Evolutionary conservation across 1,140 invertebrate species (phyloP), one percentile per base, ranked within the genome.

Genomic region (Solen grandis): DNA sequence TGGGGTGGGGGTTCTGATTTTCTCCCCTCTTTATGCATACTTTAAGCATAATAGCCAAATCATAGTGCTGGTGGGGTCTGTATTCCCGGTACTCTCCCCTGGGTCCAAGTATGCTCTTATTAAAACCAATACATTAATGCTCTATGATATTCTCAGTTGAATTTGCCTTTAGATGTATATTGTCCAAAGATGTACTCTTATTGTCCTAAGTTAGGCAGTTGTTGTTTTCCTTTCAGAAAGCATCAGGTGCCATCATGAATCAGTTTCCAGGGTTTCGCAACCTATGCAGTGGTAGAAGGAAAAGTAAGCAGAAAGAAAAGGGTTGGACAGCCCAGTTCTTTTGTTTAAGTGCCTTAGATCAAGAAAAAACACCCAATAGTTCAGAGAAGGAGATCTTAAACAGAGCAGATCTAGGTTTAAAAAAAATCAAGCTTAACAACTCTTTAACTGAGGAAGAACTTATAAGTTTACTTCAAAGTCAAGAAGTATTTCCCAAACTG

Each of bases 401-500:
- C 14, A 62, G 22, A 16, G 41, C 60, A 1, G 73, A 62, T 16
- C n/a, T 76, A 3, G 60, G 73, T 27, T 27, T 50, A 16, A 66
- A 55, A 22, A 81, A 59, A 66, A 73, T 68, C 27, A 31, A 46
- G 33, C 38, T 81, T 14, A n/a, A 54, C 31, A 33, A 27, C n/a
- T 19, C n/a, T 29, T 59, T 54, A 22, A 41, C 13, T 27, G 70
- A 74, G 55, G 31, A 52, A 22, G 69, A 81, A 4, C 33, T 81
- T 33, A 33, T 81, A 19, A 2, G 50, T n/a, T 46, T 54, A 4
- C n/a, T 81, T 19, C 16, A 33, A 14, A 66, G 54, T 35, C 66
- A 72, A 19, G 29, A 54, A 62, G 76, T 63, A 22, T 79, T 70
- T 50, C 35, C 66, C 25, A 27, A 55, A 38, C 29, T 81, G 8